A percentile compares a stretch with the other conserved stretches of the same genome.
These are phyloP conservation scores for Syngnathus scovelli DNA, from an alignment of 2,113 vertebrate genomes.

Conservation along the genomic window DNA sequence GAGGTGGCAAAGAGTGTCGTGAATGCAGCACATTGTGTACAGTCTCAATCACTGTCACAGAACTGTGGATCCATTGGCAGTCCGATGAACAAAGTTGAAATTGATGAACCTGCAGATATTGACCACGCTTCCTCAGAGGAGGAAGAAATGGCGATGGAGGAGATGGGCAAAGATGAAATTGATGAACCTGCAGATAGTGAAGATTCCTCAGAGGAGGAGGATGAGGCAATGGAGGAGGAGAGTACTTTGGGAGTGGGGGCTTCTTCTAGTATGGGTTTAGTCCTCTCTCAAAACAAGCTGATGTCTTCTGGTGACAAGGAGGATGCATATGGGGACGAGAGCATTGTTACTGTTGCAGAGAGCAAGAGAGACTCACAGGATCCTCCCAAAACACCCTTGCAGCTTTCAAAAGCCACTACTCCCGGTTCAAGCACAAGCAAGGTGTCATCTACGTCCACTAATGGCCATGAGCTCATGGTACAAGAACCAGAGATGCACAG, in stretches of 20 bases:
- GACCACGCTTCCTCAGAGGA: conserved; percentile 2
- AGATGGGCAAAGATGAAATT: conserved; percentile 11
- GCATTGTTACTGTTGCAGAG: conserved; percentile 54
- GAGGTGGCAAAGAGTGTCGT: conserved; percentile 16
- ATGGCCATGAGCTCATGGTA: conserved; percentile 38
- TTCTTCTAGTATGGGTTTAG: conserved; percentile 54
- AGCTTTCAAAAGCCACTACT: conserved; percentile 7
- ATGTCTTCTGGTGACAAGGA: conserved; percentile 64
- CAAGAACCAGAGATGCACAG: conserved; percentile 34
- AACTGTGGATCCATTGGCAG: conserved; percentile 17
- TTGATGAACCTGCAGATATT: conserved; percentile 25
- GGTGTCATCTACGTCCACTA: conserved; percentile 20
- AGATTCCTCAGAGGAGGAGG: conserved; percentile 14
- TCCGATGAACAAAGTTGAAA: not conserved
- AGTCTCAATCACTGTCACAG: conserved; percentile 4
- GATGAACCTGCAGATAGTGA: conserved; percentile 23
- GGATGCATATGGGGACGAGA: conserved; percentile 23
- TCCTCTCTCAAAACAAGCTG: conserved; percentile 64
- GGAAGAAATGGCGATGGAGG: conserved; percentile 22
- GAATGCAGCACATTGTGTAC: conserved; percentile 22
- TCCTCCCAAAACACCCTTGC: conserved; percentile 14
- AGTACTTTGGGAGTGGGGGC: conserved; percentile 46
- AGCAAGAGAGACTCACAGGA: conserved; percentile 46
- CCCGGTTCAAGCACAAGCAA: conserved; percentile 42
- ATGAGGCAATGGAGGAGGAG: conserved; percentile 26